Conservation (phyloP, 2,113 vertebrate species). For the Ancistrus triradiatus region DNA sequence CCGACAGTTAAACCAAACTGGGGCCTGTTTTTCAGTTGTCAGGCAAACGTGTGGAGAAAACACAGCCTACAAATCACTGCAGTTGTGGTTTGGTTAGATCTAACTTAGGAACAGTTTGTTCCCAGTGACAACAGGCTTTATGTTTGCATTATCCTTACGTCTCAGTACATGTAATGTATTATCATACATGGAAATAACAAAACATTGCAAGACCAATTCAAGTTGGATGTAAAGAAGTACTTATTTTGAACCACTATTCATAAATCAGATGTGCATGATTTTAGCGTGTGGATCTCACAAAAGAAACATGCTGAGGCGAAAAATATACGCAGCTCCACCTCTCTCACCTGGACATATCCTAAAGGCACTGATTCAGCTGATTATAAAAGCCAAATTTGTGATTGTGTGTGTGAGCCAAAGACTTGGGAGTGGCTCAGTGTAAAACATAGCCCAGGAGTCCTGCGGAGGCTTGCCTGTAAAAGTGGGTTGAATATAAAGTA, state of each 20-base stretch:
- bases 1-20: too few species aligned
- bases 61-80: too few species aligned
- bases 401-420: slow-evolving; percentile 58
- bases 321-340: slow-evolving; percentile 29
- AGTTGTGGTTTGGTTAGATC: neutral
- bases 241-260: neutral
- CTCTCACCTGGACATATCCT: slow-evolving; percentile 30
- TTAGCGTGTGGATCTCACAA: neutral
- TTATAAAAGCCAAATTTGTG: slow-evolving; percentile 51
- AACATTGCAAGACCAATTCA: too few species aligned
- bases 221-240: neutral
- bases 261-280: neutral
- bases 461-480: slow-evolving; percentile 64
- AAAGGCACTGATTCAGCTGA: slow-evolving; percentile 12
- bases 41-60: too few species aligned
- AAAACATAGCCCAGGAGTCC: slow-evolving; percentile 50
- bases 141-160: too few species aligned
- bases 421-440: slow-evolving; percentile 65
- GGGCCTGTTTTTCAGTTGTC: too few species aligned
- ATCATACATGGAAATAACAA: neutral
- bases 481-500: slow-evolving; percentile 52
- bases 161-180: too few species aligned
- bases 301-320: slow-evolving; percentile 25
- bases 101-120: too few species aligned
- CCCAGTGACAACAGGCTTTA: too few species aligned